These are phyloP conservation scores for Kryphioiulus occultus DNA, from an alignment of 2,888 invertebrate species.

Conservation along the genomic window DNA sequence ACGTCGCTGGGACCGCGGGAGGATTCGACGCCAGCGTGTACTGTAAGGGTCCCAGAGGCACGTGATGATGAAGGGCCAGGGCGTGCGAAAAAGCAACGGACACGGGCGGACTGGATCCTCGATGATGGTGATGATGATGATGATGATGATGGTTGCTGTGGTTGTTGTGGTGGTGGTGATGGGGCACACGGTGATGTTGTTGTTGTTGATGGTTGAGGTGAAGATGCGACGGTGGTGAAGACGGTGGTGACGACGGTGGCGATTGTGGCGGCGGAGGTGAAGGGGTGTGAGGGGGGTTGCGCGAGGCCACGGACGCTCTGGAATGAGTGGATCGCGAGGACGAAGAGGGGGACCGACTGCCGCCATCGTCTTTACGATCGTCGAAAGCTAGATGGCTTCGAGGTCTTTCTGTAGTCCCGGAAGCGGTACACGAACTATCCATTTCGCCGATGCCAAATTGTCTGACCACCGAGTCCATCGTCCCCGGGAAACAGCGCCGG, in stretches of 20 bases:
- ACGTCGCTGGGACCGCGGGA: background rate
- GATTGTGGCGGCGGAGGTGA: background rate
- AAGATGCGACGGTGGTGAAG: background rate
- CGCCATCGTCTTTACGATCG: constrained; percentile 42
- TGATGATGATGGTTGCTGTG: constrained; percentile 24
- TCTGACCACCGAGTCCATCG: constrained; percentile 46
- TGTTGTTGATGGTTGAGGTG: background rate
- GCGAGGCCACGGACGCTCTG: background rate
- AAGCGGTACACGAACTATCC: constrained; percentile 52
- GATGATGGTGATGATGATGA: background rate
- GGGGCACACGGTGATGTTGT: too few species aligned
- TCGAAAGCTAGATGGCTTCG: background rate
- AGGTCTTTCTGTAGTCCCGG: constrained; percentile 43
- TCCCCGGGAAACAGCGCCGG: background rate
- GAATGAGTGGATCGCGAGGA: constrained; percentile 17
- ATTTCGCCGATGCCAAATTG: constrained; percentile 51
- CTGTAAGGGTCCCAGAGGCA: background rate
- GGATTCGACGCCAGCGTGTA: background rate
- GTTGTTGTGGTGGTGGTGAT: constrained; percentile 35
- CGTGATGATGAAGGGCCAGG: constrained; percentile 17
- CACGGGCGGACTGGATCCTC: background rate
- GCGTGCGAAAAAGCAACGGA: constrained; percentile 20
- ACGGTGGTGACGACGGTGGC: background rate
- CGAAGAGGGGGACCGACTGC: background rate
- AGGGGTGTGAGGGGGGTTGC: constrained; percentile 1